A percentile compares a stretch with the other conserved stretches of the same genome.
phyloP scores from a whole-genome alignment of 2,113 vertebrate species.

The Alaudala cheleensis region DNA sequence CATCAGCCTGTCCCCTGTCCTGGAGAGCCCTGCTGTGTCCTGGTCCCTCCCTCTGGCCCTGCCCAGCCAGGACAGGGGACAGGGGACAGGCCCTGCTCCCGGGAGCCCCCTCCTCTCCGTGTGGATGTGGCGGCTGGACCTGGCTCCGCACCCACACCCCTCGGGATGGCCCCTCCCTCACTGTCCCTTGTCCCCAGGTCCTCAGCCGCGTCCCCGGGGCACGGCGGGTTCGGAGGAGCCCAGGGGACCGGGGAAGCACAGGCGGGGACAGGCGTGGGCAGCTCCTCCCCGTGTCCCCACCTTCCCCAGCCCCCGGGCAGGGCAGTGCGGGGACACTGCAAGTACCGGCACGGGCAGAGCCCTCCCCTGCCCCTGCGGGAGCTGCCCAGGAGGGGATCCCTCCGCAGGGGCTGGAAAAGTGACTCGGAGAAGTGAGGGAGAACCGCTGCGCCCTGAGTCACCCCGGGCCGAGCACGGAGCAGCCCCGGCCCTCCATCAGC shows the following conservation, averaged over 20 bases:
- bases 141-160: background rate
- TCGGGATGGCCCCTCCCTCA: rapidly evolving
- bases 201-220: background rate
- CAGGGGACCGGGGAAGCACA: rapidly evolving
- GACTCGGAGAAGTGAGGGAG: background rate
- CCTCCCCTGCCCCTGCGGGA: background rate
- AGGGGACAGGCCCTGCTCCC: rapidly evolving
- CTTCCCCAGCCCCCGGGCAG: background rate
- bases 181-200: background rate
- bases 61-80: background rate
- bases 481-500: background rate
- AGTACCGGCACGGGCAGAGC: background rate
- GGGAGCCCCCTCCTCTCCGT: rapidly evolving
- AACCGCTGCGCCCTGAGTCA: background rate
- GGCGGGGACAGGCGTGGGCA: background rate
- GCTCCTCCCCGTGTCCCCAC: rapidly evolving
- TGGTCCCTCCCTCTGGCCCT: background rate
- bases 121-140: rapidly evolving
- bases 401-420: background rate
- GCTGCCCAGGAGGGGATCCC: background rate
- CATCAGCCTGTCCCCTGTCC: background rate
- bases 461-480: background rate
- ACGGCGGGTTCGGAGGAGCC: rapidly evolving
- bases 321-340: background rate
- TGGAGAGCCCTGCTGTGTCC: background rate